Evolutionary conservation across 2,888 invertebrate genomes (phyloP), one percentile per base, ranked within the genome.

Genomic region (Salpingus planirostris): DNA sequence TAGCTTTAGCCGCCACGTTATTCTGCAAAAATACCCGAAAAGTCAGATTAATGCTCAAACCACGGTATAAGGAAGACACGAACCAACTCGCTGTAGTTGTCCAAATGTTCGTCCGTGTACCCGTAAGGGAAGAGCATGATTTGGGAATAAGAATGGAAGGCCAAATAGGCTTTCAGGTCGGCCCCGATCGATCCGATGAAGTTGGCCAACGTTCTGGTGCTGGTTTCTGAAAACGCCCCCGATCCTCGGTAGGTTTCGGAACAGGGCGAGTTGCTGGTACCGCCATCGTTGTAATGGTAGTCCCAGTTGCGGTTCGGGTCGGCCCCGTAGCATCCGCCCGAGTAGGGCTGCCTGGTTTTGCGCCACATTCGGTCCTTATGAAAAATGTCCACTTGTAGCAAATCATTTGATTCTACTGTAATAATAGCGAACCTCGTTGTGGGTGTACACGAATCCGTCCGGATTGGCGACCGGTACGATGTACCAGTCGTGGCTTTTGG

Each of bases 231-330:
- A 56, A 82, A 82, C 0, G 82, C 70, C 1, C 55, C 57, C 0
- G 68, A 64, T 4, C 88, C 88, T 7, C 78, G 77, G 54, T 71
- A 87, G 1, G 62, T 71, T 2, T 82, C 75, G n/a, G 5, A 5
- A 43, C 83, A 78, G 1, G 78, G 69, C 24, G 66, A 45, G 1
- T 40, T 55, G 41, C 74, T 77, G 1, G 76, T 63, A 8, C 50
- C 81, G 13, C 68, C 65, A 14, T 68, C 68, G 39, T 72, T 68
- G 81, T 81, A 83, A 41, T 74, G 72, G 52, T 69, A 76, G 39
- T 69, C 77, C 78, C 80, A 87, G 57, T 87, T 87, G 37, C 87
- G 71, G 55, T 88, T 88, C 1, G 81, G 74, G 60, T 88, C 87
- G 1, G 76, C 73, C 2, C 87, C 87, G 36, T 60, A 59, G 44